Conservation (phyloP, 1,140 invertebrate genomes). For the Bombus polaris region DNA sequence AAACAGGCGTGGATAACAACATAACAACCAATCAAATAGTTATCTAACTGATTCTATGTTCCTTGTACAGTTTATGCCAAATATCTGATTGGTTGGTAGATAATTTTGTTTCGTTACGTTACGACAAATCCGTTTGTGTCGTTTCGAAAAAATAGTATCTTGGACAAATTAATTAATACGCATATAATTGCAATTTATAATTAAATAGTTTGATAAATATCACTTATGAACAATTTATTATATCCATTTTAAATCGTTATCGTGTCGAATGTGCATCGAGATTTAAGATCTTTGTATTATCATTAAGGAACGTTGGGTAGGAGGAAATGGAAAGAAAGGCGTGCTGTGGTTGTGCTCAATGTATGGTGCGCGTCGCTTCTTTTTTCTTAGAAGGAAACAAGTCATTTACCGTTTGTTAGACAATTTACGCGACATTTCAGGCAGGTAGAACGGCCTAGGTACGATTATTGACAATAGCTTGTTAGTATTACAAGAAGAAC, state of each 20-base stretch:
- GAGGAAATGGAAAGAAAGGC: constrained; percentile 46
- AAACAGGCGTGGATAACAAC: too few species aligned
- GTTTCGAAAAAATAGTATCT: constrained; percentile 47
- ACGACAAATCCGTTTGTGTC: constrained; percentile 35
- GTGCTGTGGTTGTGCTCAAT: constrained; percentile 53
- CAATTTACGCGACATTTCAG: constrained; percentile 38
- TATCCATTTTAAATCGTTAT: neutral
- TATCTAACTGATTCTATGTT: neutral
- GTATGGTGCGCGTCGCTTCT: constrained; percentile 46
- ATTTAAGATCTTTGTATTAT: constrained; percentile 9
- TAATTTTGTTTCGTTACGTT: constrained; percentile 41
- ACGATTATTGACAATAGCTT: neutral
- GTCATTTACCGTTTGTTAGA: constrained; percentile 35
- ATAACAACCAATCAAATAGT: constrained; percentile 14
- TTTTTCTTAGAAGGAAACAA: constrained; percentile 53
- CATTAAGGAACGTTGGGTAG: neutral
- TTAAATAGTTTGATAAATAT: constrained; percentile 20
- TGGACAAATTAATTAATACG: constrained; percentile 29
- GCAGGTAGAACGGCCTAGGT: constrained; percentile 22
- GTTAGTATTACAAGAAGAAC: neutral
- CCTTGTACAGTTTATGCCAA: constrained; percentile 9
- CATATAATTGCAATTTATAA: constrained; percentile 1
- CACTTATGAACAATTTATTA: neutral
- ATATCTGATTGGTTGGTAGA: constrained; percentile 23
- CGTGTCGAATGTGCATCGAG: neutral